A percentile compares a stretch with the other conserved stretches of the same genome.
phyloP scores from a whole-genome alignment of 1,140 invertebrate species.

The Drosophila truncata region DNA sequence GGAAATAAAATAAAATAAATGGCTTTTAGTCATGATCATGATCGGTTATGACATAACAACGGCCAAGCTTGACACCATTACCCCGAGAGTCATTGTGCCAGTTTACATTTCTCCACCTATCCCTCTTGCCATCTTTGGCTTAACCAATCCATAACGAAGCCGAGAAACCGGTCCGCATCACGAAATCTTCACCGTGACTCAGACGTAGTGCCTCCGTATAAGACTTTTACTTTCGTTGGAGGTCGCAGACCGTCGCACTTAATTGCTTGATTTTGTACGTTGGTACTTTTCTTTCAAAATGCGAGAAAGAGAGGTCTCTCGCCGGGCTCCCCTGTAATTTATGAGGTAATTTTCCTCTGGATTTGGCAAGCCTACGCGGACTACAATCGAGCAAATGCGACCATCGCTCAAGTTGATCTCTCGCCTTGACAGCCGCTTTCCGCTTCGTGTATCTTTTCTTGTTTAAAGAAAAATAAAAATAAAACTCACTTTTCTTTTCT shows the following conservation, averaged over 20 bases:
- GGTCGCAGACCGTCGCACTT: conserved; percentile 73
- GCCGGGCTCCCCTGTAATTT: conserved; percentile 39
- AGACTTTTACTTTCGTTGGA: conserved; percentile 81
- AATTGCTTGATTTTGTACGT: conserved; percentile 55
- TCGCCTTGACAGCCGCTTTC: conserved; percentile 67
- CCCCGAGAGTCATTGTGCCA: conserved; percentile 74
- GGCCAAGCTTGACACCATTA: conserved; percentile 69
- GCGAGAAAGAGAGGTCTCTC: conserved; percentile 2
- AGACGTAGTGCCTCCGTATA: conserved; percentile 29
- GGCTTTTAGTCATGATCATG: conserved; percentile 27
- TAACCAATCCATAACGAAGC: conserved; percentile 63
- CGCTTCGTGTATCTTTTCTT: conserved; percentile 63
- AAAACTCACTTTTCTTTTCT: conserved; percentile 43
- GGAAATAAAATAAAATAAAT: conserved; percentile 28
- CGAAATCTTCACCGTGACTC: conserved; percentile 73
- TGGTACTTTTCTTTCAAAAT: conserved; percentile 21
- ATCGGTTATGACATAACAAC: conserved; percentile 52
- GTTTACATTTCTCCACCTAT: conserved; percentile 57
- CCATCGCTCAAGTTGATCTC: conserved; percentile 77
- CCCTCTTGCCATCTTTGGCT: conserved; percentile 33
- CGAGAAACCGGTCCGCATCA: conserved; percentile 62
- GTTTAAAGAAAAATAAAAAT: conserved; percentile 40
- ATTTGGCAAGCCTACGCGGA: conserved; percentile 69
- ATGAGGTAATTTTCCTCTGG: conserved; percentile 73
- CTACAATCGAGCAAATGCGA: conserved; percentile 12